phyloP scores from a whole-genome alignment of 2,797 vertebrate genomes.

The Intellagama lesueurii region DNA sequence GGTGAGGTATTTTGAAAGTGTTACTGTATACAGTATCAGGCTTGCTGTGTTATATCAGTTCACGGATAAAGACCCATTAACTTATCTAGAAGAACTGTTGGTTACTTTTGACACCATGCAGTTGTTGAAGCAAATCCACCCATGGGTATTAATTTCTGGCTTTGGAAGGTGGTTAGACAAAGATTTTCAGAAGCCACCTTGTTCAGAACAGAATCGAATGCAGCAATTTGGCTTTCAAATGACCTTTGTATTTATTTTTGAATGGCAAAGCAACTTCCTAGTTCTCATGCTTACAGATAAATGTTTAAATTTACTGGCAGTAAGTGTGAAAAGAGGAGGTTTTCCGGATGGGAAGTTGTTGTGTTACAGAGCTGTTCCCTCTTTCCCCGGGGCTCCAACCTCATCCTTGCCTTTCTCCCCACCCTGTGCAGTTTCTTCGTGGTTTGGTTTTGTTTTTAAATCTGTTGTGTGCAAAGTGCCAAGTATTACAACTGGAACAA shows the following conservation, averaged over 20 bases:
- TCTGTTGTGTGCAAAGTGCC: not conserved
- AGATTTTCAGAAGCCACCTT: not conserved
- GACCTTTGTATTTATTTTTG: not conserved
- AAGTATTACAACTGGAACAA: not conserved
- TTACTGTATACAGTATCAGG: too few species aligned
- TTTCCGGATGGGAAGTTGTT: not conserved
- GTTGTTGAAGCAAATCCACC: not conserved
- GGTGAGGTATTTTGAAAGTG: not conserved
- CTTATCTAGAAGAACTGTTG: not conserved
- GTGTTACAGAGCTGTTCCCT: not conserved
- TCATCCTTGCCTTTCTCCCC: not conserved
- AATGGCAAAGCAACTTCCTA: not conserved
- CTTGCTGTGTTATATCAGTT: not conserved
- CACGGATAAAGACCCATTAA: not conserved
- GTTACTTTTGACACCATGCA: not conserved
- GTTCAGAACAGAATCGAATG: not conserved
- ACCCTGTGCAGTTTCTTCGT: not conserved
- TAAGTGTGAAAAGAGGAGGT: not conserved
- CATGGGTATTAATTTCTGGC: rapidly evolving
- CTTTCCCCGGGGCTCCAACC: not conserved
- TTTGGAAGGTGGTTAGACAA: not conserved
- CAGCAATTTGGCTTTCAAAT: not conserved
- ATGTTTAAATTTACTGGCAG: not conserved
- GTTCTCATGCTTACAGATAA: not conserved
- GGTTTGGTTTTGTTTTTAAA: not conserved